A percentile compares a stretch with the other conserved stretches of the same genome.
These are phyloP conservation scores for Stenchaetothrips biformis DNA, from an alignment of 2,888 invertebrate genomes.

Conservation along the genomic window DNA sequence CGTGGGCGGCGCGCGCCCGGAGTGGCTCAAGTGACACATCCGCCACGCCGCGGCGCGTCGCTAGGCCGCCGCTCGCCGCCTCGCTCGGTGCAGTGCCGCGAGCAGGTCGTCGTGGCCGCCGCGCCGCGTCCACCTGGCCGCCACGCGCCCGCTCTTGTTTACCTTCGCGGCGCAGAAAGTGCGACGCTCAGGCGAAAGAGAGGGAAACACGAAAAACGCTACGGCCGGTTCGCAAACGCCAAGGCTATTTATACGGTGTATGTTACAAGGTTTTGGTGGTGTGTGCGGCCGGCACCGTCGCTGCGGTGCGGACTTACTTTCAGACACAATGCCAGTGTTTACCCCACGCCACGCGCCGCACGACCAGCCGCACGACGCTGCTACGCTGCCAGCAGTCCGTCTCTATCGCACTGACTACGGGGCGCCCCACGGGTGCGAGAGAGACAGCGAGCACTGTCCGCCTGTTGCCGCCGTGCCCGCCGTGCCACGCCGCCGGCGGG, in stretches of 20 bases:
- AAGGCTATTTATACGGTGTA: not conserved
- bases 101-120: not conserved
- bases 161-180: not conserved
- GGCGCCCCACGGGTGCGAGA: too few species aligned
- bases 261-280: not conserved
- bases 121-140: not conserved
- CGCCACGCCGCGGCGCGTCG: not conserved
- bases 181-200: not conserved
- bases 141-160: not conserved
- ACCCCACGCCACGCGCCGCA: not conserved
- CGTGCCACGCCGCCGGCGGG: too few species aligned
- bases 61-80: too few species aligned
- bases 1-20: not conserved
- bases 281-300: too few species aligned
- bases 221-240: not conserved
- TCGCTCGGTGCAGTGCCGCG: not conserved
- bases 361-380: too few species aligned
- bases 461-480: too few species aligned
- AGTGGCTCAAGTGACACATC: slow-evolving; percentile 1
- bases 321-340: slow-evolving; percentile 6
- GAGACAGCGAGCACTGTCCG: too few species aligned
- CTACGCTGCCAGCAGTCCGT: too few species aligned
- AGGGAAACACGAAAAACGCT: not conserved
- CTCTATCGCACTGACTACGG: too few species aligned
- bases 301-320: not conserved